These are phyloP conservation scores for Brienomyrus longianalis DNA, from an alignment of 2,113 vertebrate species.

Conservation along the genomic window DNA sequence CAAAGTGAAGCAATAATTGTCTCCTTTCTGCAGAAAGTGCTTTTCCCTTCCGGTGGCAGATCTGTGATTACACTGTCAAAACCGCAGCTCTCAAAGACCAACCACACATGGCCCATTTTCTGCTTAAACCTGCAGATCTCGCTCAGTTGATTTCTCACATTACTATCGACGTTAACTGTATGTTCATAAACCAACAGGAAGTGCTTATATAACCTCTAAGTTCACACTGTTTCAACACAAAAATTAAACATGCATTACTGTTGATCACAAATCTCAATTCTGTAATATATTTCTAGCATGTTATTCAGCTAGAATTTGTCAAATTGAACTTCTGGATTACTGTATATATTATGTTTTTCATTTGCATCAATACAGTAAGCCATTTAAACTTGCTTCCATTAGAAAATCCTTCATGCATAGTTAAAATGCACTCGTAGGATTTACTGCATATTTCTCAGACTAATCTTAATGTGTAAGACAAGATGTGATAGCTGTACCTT, in stretches of 20 bases:
- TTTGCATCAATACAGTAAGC: conserved; percentile 1
- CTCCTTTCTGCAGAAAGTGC: neutral
- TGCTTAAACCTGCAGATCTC: neutral
- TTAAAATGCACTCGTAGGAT: neutral
- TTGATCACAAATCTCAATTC: neutral
- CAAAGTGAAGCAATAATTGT: neutral
- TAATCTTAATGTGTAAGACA: neutral
- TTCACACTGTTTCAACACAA: neutral
- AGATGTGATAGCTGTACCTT: neutral
- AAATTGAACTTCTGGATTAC: neutral
- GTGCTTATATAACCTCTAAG: neutral
- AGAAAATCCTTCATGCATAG: neutral
- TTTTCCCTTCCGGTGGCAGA: neutral
- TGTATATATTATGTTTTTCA: neutral
- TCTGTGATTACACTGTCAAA: conserved; percentile 1
- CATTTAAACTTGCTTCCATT: neutral
- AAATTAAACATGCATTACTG: neutral
- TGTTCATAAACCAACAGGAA: neutral
- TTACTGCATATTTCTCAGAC: neutral
- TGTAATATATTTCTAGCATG: neutral
- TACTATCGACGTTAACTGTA: neutral
- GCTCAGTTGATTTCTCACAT: neutral
- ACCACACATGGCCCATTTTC: neutral
- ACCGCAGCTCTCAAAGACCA: neutral
- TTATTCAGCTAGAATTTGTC: neutral